phyloP scores from a whole-genome alignment of 2,113 vertebrate species.

The Empidonax alnorum region DNA sequence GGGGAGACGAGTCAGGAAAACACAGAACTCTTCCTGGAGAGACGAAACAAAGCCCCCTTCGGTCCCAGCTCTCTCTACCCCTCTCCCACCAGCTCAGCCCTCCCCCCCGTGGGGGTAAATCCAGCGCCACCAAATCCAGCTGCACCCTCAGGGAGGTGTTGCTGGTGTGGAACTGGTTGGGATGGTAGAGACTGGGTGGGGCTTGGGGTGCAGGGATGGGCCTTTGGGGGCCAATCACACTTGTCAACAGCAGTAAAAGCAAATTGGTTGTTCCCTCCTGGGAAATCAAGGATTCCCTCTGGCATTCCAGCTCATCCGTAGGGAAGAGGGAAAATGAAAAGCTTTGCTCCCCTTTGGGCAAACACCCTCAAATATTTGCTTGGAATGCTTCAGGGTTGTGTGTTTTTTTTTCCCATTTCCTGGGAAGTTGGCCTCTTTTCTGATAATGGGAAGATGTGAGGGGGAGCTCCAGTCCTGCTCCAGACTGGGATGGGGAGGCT shows the following conservation, averaged over 20 bases:
- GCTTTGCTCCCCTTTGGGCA: neutral
- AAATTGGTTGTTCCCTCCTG: neutral
- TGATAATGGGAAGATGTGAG: neutral
- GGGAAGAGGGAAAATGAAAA: neutral
- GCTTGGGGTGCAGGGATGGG: neutral
- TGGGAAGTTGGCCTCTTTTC: neutral
- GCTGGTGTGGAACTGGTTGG: neutral
- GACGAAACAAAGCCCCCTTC: neutral
- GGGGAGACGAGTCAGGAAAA: slow-evolving; percentile 46
- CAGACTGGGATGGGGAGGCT: neutral
- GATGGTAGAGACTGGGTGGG: neutral
- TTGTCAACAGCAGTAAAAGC: neutral
- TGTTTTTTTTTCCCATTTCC: neutral
- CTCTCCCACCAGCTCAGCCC: neutral
- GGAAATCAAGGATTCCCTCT: neutral
- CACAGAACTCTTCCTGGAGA: neutral
- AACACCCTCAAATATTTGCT: neutral
- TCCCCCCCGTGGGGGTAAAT: neutral
- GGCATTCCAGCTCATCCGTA: neutral
- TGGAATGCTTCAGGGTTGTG: neutral
- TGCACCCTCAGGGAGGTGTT: neutral
- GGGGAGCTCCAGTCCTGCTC: neutral
- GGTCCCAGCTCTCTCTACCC: neutral
- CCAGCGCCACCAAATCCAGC: neutral
- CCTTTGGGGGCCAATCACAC: neutral